phyloP scores from a whole-genome alignment of 2,888 invertebrate genomes.

The Cephus rjabovi region DNA sequence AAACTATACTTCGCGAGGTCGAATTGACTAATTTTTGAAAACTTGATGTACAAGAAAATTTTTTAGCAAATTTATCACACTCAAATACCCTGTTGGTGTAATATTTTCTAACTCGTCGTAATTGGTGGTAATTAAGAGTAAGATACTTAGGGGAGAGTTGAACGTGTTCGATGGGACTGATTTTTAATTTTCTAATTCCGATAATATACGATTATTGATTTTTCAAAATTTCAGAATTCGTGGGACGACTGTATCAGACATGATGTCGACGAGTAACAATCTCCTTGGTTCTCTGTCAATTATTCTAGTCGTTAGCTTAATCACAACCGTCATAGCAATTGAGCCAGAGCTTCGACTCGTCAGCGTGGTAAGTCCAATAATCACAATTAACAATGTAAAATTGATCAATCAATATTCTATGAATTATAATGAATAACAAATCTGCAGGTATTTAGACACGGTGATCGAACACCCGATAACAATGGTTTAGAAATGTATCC shows the following conservation, averaged over 20 bases:
- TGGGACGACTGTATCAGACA: background rate
- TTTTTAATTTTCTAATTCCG: background rate
- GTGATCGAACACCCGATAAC: constrained; percentile 77
- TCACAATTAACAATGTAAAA: background rate
- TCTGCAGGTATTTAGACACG: constrained; percentile 76
- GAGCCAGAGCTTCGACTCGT: constrained; percentile 34
- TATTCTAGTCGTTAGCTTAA: constrained; percentile 19
- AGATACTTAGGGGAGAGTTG: background rate
- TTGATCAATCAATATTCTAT: background rate
- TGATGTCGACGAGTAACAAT: constrained; percentile 9
- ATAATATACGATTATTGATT: constrained; percentile 17
- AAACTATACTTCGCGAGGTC: background rate
- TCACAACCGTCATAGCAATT: background rate
- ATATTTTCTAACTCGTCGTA: background rate
- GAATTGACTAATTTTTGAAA: background rate
- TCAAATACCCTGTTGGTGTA: background rate
- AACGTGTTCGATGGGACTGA: background rate
- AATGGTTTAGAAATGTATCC: constrained; percentile 70
- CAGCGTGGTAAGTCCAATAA: constrained; percentile 41
- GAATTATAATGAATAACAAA: constrained; percentile 3
- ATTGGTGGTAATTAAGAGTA: background rate
- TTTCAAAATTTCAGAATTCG: constrained; percentile 9
- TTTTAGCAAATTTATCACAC: background rate
- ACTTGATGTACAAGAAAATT: background rate
- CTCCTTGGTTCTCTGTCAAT: background rate